Percentiles rank a stretch among this genome's conserved stretches.
Evolutionary conservation across 1,140 invertebrate genomes (phyloP).

Genomic region (Coenobita brevimanus): DNA sequence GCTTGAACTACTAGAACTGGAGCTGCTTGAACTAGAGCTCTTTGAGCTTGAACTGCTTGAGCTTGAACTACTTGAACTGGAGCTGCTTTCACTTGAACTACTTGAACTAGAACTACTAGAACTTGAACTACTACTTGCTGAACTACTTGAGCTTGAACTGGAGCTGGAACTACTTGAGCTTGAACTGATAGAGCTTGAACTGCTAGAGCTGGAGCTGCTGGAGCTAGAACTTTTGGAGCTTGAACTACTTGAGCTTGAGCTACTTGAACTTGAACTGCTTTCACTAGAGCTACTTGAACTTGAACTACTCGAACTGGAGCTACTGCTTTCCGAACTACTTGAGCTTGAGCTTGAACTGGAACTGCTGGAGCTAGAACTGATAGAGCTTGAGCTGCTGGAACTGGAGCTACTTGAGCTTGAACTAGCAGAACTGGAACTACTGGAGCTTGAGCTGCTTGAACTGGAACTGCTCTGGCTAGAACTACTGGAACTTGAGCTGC

Average conservation of each 20-base stretch:
- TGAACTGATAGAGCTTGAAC: not conserved
- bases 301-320: not conserved
- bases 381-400: not conserved
- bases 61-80: not conserved
- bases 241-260: too few species aligned
- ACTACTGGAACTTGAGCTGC: not conserved
- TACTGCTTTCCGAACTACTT: too few species aligned
- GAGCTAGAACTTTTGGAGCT: not conserved
- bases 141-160: constrained; percentile 5
- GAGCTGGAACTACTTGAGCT: too few species aligned
- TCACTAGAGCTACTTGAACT: constrained; percentile 3
- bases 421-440: not conserved
- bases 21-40: not conserved
- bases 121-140: too few species aligned
- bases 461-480: too few species aligned
- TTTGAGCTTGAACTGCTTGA: not conserved
- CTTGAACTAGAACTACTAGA: not conserved
- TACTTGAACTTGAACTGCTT: not conserved
- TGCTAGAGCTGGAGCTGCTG: not conserved
- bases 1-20: not conserved
- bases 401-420: not conserved
- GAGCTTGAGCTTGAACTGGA: too few species aligned
- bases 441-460: not conserved
- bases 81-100: too few species aligned
- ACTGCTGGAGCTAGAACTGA: not conserved